Evolutionary conservation across 2,797 vertebrate genomes (phyloP).

Genomic region (Geotrypetes seraphini): DNA sequence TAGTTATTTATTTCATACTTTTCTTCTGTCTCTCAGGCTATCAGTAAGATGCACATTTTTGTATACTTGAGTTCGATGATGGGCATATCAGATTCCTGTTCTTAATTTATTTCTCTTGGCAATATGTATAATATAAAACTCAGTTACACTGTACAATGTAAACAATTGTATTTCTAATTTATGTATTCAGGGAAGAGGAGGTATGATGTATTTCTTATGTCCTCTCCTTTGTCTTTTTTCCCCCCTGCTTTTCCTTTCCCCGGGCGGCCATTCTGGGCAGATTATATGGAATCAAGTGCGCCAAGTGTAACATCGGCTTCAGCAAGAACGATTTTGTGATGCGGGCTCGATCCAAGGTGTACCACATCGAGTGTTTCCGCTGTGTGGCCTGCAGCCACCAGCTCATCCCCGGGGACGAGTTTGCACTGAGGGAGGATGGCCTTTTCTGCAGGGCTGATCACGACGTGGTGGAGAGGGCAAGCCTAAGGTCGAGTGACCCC

Average conservation of each 20-base stretch:
- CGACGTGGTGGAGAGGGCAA: slow-evolving; percentile 87
- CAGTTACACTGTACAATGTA: too few species aligned
- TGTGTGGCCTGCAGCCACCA: slow-evolving; percentile 94
- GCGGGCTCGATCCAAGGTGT: slow-evolving; percentile 89
- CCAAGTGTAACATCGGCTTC: slow-evolving; percentile 95
- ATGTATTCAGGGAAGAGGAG: too few species aligned
- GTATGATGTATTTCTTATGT: not conserved
- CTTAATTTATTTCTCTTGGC: too few species aligned
- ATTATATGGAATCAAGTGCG: slow-evolving; percentile 94
- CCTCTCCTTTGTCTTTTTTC: not conserved
- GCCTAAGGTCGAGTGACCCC: slow-evolving; percentile 74
- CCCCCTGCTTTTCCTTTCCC: too few species aligned
- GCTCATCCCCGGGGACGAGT: slow-evolving; percentile 93
- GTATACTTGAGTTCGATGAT: too few species aligned
- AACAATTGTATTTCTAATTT: too few species aligned
- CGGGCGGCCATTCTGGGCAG: slow-evolving; percentile 38
- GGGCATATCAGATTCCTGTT: too few species aligned
- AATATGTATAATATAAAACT: too few species aligned
- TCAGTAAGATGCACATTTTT: too few species aligned
- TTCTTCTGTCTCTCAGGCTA: too few species aligned
- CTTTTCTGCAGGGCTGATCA: slow-evolving; percentile 92
- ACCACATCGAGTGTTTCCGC: slow-evolving; percentile 96
- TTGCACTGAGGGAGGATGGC: slow-evolving; percentile 85
- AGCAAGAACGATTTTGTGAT: slow-evolving; percentile 97
- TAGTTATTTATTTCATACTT: too few species aligned